Conservation (phyloP, 2,797 vertebrate species). For the Anableps anableps region DNA sequence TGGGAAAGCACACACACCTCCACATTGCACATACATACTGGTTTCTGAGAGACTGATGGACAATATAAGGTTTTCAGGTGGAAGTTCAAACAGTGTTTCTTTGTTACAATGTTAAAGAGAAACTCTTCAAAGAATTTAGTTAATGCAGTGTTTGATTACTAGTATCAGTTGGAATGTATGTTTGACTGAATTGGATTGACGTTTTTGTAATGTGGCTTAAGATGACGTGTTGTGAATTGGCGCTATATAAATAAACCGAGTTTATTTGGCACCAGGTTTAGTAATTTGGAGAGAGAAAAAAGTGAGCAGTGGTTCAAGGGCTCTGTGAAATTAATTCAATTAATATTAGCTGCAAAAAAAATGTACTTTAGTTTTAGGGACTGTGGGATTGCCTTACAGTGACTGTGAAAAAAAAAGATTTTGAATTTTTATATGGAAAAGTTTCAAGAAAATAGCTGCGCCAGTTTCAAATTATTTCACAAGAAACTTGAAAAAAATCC, state of each 20-base stretch:
- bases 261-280: neutral
- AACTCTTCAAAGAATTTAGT: neutral
- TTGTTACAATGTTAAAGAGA: neutral
- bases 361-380: neutral
- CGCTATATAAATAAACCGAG: too few species aligned
- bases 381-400: neutral
- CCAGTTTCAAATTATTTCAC: neutral
- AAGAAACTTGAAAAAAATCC: too few species aligned
- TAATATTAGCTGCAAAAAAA: neutral
- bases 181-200: too few species aligned
- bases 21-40: neutral
- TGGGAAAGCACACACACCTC: neutral
- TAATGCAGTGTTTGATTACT: too few species aligned
- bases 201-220: too few species aligned
- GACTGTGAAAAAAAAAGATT: neutral
- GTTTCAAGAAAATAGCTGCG: too few species aligned
- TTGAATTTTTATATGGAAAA: neutral
- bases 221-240: too few species aligned
- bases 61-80: neutral
- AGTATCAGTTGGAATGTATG: too few species aligned
- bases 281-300: neutral
- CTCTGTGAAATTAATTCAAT: too few species aligned
- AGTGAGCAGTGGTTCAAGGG: neutral
- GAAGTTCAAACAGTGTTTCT: neutral
- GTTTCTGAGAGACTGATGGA: neutral